These are phyloP conservation scores for Thyatira batis DNA, from an alignment of 2,888 invertebrate species.

Conservation along the genomic window DNA sequence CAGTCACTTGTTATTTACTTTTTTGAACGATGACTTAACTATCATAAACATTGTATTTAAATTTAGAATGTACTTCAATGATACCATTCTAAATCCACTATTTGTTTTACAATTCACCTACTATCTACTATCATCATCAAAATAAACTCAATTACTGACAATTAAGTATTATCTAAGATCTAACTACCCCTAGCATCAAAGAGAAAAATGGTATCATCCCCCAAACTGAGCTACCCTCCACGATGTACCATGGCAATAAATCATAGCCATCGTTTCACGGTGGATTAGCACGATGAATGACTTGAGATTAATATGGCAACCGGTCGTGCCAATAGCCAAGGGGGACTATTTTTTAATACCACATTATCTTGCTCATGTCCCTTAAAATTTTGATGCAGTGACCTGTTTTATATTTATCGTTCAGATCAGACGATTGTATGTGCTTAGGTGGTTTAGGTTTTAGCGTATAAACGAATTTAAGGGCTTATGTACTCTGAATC, in stretches of 20 bases:
- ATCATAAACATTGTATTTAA: background rate
- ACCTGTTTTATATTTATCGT: background rate
- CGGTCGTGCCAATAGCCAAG: background rate
- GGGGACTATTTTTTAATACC: background rate
- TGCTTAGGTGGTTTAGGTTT: no score
- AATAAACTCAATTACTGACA: background rate
- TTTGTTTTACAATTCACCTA: no score
- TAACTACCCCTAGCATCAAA: background rate
- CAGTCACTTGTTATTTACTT: background rate
- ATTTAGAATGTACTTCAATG: no score
- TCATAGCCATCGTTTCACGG: conserved; percentile 52
- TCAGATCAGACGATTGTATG: no score
- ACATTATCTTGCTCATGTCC: background rate
- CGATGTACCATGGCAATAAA: conserved; percentile 37
- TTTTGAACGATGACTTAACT: background rate
- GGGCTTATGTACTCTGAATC: no score
- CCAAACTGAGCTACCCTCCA: background rate
- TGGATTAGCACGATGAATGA: conserved; percentile 46
- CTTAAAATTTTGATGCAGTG: background rate
- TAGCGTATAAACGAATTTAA: no score
- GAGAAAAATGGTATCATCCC: background rate
- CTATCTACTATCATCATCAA: no score
- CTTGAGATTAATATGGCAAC: conserved; percentile 25
- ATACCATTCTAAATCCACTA: no score
- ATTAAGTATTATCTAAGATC: background rate